A percentile compares a stretch with the other conserved stretches of the same genome.
Evolutionary conservation across 2,888 invertebrate genomes (phyloP).

Genomic region (Anoncus sp.): DNA sequence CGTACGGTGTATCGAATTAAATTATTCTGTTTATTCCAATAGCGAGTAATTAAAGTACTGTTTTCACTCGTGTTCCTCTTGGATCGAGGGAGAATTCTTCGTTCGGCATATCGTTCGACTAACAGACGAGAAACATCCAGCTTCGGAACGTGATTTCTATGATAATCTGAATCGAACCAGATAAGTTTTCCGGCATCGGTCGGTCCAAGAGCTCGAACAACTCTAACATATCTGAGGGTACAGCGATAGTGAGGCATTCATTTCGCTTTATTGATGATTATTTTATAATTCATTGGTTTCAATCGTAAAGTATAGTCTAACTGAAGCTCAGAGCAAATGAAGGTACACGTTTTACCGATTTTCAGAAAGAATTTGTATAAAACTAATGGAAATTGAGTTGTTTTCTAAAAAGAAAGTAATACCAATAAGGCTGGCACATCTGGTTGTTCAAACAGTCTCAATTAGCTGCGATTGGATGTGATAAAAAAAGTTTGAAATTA

Average conservation of each 20-base stretch:
- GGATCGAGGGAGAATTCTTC: background rate
- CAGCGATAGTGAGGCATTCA: too few species aligned
- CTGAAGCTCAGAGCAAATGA: too few species aligned
- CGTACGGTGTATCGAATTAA: constrained; percentile 11
- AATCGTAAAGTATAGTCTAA: too few species aligned
- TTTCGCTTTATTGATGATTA: too few species aligned
- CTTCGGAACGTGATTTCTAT: constrained; percentile 16
- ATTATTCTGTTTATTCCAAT: constrained; percentile 30
- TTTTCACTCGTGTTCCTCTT: constrained; percentile 9
- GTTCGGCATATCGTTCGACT: constrained; percentile 25
- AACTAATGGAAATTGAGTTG: too few species aligned
- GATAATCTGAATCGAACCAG: background rate
- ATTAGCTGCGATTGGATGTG: background rate
- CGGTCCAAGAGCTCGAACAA: too few species aligned
- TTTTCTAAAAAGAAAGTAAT: too few species aligned
- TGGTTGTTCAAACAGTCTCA: background rate
- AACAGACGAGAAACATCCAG: constrained; percentile 1
- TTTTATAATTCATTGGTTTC: too few species aligned
- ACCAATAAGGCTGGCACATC: background rate
- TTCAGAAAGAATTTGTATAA: too few species aligned
- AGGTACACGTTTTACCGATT: too few species aligned
- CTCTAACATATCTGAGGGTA: too few species aligned
- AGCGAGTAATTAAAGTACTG: constrained; percentile 46
- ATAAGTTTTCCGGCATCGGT: too few species aligned
- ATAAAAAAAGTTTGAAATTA: background rate